Evolutionary conservation across 2,888 invertebrate species (phyloP).

Genomic region (Meteorus colon): DNA sequence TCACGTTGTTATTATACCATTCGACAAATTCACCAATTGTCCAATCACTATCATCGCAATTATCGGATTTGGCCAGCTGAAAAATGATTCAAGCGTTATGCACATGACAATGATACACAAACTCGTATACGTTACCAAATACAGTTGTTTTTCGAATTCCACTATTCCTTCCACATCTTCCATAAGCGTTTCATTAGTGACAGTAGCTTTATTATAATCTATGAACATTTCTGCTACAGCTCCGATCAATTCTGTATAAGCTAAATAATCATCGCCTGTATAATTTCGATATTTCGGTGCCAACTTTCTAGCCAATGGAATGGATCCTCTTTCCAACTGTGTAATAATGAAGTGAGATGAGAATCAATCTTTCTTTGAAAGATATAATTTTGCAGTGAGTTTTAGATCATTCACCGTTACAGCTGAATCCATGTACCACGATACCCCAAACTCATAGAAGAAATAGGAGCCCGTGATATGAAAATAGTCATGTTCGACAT

Average conservation of each 20-base stretch:
- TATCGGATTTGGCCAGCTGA: background rate
- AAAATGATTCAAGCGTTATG: background rate
- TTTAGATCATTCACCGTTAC: no score
- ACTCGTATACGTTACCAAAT: conserved; percentile 34
- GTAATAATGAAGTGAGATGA: background rate
- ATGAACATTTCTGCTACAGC: conserved; percentile 49
- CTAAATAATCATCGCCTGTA: conserved; percentile 43
- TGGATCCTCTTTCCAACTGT: conserved; percentile 24
- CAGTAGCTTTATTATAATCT: conserved; percentile 45
- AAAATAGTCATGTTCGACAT: conserved; percentile 49
- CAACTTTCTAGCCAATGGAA: conserved; percentile 33
- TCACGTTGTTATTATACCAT: conserved; percentile 40
- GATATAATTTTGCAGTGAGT: background rate
- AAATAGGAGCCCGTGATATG: conserved; percentile 42
- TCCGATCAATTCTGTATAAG: conserved; percentile 47
- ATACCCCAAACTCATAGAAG: conserved; percentile 23
- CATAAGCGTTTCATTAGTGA: conserved; percentile 48
- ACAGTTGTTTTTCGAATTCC: conserved; percentile 52
- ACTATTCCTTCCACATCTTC: conserved; percentile 54
- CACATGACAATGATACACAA: background rate
- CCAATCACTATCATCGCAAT: background rate
- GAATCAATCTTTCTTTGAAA: background rate
- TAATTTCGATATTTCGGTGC: conserved; percentile 43
- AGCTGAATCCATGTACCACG: no score
- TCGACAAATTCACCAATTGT: conserved; percentile 29